These are phyloP conservation scores for Perizoma flavofasciatum DNA, from an alignment of 2,888 invertebrate genomes.

Conservation along the genomic window DNA sequence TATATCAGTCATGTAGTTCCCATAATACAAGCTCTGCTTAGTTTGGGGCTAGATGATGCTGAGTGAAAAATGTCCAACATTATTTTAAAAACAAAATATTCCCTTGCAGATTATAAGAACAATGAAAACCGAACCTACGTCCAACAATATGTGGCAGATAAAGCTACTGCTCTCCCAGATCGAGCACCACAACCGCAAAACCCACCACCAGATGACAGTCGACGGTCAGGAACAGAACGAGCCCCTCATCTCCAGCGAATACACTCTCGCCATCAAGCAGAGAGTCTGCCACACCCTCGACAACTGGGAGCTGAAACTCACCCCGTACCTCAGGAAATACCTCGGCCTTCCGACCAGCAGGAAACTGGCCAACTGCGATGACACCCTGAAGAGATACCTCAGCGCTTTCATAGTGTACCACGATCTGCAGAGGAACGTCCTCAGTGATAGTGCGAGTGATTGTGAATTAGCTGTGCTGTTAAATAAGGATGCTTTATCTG, in stretches of 20 bases:
- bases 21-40: too few species aligned
- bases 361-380: conserved; percentile 55
- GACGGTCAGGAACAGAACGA: conserved; percentile 65
- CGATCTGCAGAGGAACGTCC: conserved; percentile 78
- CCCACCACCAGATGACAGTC: conserved; percentile 57
- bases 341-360: conserved; percentile 70
- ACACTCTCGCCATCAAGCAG: conserved; percentile 85
- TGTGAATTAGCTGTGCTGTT: conserved; percentile 56
- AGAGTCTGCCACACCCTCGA: conserved; percentile 80
- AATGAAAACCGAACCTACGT: conserved; percentile 78
- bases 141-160: conserved; percentile 89
- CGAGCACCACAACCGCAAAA: conserved; percentile 58
- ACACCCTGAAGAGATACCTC: conserved; percentile 67
- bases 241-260: conserved; percentile 84
- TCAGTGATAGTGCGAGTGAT: conserved; percentile 51
- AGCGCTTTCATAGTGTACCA: conserved; percentile 83
- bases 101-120: conserved; percentile 81
- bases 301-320: conserved; percentile 78
- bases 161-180: conserved; percentile 86
- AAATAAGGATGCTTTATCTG: conserved; percentile 47
- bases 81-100: too few species aligned
- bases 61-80: too few species aligned
- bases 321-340: conserved; percentile 76
- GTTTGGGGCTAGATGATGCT: too few species aligned
- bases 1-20: too few species aligned